Conservation (phyloP, 2,113 vertebrate species). For the Chionis minor region DNA sequence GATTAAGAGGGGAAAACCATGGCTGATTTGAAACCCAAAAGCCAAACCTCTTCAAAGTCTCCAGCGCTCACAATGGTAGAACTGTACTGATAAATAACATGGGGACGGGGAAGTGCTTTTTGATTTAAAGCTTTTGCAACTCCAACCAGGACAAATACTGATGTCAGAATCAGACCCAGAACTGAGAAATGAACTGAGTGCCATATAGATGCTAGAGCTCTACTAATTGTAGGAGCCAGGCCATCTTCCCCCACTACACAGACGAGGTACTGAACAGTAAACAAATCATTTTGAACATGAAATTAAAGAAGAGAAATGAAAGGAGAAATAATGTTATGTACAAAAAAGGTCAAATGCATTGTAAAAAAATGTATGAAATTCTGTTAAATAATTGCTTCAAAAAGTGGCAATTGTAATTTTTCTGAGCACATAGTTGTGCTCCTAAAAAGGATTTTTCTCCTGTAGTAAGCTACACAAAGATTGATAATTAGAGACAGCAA, state of each 20-base stretch:
- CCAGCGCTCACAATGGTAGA: not conserved
- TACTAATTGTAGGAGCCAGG: not conserved
- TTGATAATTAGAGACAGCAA: not conserved
- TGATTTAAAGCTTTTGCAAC: not conserved
- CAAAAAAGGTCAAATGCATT: not conserved
- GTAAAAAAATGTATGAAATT: not conserved
- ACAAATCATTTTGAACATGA: not conserved
- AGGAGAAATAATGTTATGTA: not conserved
- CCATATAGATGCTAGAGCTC: not conserved
- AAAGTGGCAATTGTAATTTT: not conserved
- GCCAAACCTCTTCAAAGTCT: not conserved
- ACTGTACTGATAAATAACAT: not conserved
- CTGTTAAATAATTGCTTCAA: not conserved
- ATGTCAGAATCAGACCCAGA: not conserved
- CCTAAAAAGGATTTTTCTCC: not conserved
- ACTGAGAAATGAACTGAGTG: not conserved
- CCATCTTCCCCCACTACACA: not conserved
- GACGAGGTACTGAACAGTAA: not conserved
- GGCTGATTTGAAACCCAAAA: not conserved
- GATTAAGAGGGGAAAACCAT: not conserved
- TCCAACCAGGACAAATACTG: not conserved
- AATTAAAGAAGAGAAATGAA: not conserved
- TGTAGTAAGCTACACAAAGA: not conserved
- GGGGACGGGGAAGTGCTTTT: not conserved
- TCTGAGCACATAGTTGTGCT: not conserved